Conservation (phyloP, 1,140 invertebrate species). For the Meloidogyne exigua region DNA sequence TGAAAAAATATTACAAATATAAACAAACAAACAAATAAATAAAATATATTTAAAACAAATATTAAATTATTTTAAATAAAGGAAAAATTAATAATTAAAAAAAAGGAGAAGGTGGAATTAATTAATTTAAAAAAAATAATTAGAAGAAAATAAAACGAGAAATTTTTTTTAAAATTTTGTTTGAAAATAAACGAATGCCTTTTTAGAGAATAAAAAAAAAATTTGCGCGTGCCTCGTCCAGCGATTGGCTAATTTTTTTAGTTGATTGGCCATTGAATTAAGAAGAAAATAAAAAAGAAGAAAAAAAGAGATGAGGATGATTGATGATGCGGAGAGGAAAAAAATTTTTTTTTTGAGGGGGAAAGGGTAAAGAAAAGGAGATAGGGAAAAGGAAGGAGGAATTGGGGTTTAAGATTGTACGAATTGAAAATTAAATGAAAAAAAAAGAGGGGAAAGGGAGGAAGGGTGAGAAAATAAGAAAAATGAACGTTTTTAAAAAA, state of each 20-base stretch:
- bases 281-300: not conserved
- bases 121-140: not conserved
- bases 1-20: not conserved
- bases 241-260: not conserved
- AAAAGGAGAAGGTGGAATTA: not conserved
- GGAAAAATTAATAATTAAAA: not conserved
- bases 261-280: not conserved
- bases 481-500: no score
- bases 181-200: not conserved
- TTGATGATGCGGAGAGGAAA: not conserved
- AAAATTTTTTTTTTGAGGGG: not conserved
- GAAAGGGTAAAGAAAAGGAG: not conserved
- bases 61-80: not conserved
- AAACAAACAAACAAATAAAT: not conserved
- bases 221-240: slow-evolving; percentile 1
- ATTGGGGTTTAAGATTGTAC: not conserved
- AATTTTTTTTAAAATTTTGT: not conserved
- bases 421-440: not conserved
- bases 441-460: not conserved
- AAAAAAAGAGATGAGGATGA: not conserved
- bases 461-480: not conserved
- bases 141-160: not conserved
- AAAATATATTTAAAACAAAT: not conserved
- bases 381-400: not conserved
- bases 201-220: no score